phyloP scores from a whole-genome alignment of 2,113 vertebrate genomes.

The Callopanchax toddi region DNA sequence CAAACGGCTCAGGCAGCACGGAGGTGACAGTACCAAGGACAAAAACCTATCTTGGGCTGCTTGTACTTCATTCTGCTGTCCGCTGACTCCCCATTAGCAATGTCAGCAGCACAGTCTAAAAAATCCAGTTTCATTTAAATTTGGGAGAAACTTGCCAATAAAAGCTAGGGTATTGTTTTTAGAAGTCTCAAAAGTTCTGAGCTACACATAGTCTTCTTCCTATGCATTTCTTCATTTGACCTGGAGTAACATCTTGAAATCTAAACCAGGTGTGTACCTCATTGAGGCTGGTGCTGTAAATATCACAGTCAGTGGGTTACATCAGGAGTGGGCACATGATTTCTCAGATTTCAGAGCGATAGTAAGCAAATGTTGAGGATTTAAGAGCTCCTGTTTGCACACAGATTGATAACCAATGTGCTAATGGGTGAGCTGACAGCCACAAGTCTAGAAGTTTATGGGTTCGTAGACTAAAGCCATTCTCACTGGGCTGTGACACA shows the following conservation, averaged over 20 bases:
- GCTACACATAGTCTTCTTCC: not conserved
- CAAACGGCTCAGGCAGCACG: slow-evolving; percentile 56
- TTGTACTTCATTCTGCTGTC: slow-evolving; percentile 22
- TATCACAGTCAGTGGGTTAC: slow-evolving; percentile 27
- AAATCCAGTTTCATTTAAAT: slow-evolving; percentile 10
- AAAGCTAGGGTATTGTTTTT: not conserved
- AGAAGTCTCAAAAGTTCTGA: not conserved
- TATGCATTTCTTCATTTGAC: slow-evolving; percentile 1
- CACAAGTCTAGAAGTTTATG: too few species aligned
- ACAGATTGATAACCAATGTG: too few species aligned
- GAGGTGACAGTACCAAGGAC: slow-evolving; percentile 78
- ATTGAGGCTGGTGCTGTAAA: slow-evolving; percentile 21
- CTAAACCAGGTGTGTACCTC: slow-evolving; percentile 6
- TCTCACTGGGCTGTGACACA: too few species aligned
- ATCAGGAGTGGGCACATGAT: slow-evolving; percentile 42
- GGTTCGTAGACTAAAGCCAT: too few species aligned
- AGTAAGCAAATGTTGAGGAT: slow-evolving; percentile 33
- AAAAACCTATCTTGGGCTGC: slow-evolving; percentile 67
- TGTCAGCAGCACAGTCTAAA: slow-evolving; percentile 9
- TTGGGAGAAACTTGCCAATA: slow-evolving; percentile 1
- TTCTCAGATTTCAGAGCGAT: slow-evolving; percentile 29
- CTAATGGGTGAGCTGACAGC: too few species aligned
- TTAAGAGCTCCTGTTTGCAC: too few species aligned
- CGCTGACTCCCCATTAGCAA: slow-evolving; percentile 32
- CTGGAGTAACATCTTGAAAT: slow-evolving; percentile 40